Conservation (phyloP, 2,888 invertebrate genomes). For the Clitarchus hookeri region DNA sequence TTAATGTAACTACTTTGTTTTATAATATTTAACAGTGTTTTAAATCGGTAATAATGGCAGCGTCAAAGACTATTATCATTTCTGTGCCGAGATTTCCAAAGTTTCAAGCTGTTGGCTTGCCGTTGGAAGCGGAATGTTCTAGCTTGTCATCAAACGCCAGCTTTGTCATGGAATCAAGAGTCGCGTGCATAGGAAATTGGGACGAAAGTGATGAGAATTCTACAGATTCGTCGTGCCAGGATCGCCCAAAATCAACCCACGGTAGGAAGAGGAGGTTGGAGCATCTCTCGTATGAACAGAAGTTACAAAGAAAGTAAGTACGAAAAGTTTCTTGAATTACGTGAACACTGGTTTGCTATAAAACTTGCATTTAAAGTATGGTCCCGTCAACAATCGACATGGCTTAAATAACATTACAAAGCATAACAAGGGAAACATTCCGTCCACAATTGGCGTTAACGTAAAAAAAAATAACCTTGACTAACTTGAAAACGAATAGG, state of each 20-base stretch:
- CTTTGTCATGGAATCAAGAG: background rate
- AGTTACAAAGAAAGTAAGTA: slow-evolving; percentile 83
- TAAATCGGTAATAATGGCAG: background rate
- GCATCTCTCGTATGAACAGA: slow-evolving; percentile 85
- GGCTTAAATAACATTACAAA: too few species aligned
- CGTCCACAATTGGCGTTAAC: too few species aligned
- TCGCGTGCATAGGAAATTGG: background rate
- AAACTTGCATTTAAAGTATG: slow-evolving; percentile 25
- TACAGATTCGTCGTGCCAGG: background rate
- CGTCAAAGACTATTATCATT: background rate
- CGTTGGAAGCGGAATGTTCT: background rate
- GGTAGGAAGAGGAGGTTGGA: slow-evolving; percentile 77
- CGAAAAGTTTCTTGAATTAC: too few species aligned
- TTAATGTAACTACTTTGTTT: background rate
- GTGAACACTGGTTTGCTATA: too few species aligned
- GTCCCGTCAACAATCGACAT: slow-evolving; percentile 37
- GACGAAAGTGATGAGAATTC: background rate
- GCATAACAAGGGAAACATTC: too few species aligned
- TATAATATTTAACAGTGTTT: background rate
- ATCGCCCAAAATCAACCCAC: background rate
- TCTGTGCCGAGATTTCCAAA: background rate
- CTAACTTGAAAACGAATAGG: too few species aligned
- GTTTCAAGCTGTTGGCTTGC: background rate
- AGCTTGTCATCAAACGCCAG: background rate
- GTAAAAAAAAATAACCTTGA: too few species aligned